These are phyloP conservation scores for Acanthosepion pharaonis DNA, from an alignment of 2,888 invertebrate species.

Conservation along the genomic window DNA sequence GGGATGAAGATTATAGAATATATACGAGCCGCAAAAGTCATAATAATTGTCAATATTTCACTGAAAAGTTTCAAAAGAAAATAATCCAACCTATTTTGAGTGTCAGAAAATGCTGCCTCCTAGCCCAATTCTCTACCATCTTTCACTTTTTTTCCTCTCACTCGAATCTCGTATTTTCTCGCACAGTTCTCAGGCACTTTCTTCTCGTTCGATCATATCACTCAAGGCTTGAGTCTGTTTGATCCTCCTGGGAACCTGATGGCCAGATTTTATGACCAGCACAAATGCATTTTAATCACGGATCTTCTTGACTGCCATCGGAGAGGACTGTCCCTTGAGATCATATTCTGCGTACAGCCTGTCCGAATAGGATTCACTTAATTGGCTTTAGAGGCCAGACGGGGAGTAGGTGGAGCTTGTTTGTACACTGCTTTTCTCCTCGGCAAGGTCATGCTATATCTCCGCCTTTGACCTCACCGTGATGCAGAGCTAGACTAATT, in stretches of 20 bases:
- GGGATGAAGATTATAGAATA: too few relatives aligned
- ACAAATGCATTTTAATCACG: slow-evolving; percentile 33
- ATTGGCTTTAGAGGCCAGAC: neutral
- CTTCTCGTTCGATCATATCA: neutral
- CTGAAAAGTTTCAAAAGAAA: neutral
- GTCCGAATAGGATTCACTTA: neutral
- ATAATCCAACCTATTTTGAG: neutral
- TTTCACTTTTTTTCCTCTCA: neutral
- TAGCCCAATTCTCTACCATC: neutral
- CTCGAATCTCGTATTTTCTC: neutral
- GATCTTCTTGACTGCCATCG: neutral
- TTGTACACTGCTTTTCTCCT: neutral
- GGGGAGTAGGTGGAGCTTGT: neutral
- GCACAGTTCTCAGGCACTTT: neutral
- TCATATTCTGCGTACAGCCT: neutral
- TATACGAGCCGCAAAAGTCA: too few relatives aligned
- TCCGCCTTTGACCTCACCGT: neutral
- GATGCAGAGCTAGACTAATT: neutral
- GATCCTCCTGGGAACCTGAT: neutral
- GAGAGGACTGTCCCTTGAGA: neutral
- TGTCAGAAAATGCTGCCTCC: neutral
- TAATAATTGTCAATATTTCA: too few relatives aligned
- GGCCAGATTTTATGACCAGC: slow-evolving; percentile 33
- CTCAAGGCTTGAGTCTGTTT: neutral
- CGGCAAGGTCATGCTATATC: neutral